phyloP scores from a whole-genome alignment of 2,888 invertebrate species.

The Philaethria dido region DNA sequence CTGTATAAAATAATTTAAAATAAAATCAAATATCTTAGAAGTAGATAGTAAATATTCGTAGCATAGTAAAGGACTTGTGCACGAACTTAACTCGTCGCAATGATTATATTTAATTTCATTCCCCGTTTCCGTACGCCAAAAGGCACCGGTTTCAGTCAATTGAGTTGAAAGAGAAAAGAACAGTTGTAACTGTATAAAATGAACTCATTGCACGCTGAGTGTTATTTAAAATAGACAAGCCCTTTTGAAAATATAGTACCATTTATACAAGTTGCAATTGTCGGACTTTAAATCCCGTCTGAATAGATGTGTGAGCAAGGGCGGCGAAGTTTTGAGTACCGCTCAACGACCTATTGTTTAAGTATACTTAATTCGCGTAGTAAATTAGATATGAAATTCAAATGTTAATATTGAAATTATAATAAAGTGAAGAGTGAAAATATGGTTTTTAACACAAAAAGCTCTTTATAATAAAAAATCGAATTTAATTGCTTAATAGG shows the following conservation, averaged over 20 bases:
- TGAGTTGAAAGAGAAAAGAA: not conserved
- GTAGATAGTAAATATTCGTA: too few species aligned
- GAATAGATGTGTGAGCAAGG: constrained; percentile 18
- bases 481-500: too few species aligned
- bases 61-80: not conserved
- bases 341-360: constrained; percentile 19
- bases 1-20: too few species aligned
- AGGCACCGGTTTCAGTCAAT: too few species aligned
- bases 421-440: constrained; percentile 5
- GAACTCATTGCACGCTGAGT: constrained; percentile 10
- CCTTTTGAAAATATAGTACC: constrained; percentile 14
- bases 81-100: not conserved
- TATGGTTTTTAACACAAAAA: not conserved
- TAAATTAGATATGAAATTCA: constrained; percentile 19
- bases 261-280: constrained; percentile 24
- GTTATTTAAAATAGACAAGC: constrained; percentile 23
- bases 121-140: too few species aligned
- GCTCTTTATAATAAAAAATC: too few species aligned
- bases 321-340: constrained; percentile 20
- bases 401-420: constrained; percentile 15
- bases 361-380: constrained; percentile 5
- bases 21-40: too few species aligned
- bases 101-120: too few species aligned
- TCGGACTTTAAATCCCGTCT: constrained; percentile 18
- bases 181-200: not conserved